Base-by-base conservation (phyloP, 2,888 invertebrate species). In the Luperina nickerlii region DNA sequence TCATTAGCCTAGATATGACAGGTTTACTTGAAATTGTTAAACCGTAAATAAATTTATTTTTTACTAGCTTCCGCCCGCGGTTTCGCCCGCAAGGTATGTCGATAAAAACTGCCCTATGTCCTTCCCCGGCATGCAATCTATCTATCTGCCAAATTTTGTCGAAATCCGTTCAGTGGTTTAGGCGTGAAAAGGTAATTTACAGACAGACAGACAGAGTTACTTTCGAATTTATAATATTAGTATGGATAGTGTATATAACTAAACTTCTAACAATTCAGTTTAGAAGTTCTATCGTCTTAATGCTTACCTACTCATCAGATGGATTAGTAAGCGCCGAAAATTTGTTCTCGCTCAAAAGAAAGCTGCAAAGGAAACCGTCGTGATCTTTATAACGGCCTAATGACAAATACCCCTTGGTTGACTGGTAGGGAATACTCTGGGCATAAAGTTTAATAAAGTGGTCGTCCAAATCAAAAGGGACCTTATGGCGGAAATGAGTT, bases 1-100 rank as follows among this genome's bases (percentile, higher is more conserved):
- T 66, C 20, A 75, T 65, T 81, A 72, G 11, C 82, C 72, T 73
- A 85, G 75, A 73, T 62, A 63, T 38, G n/a, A 42, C 63, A 42
- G 32, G 54, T 70, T 70, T 70, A 42, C 70, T 32, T 48, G 69
- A 79, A 84, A n/a, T 79, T n/a, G 13, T 68, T 75, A 15, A 54
- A n/a, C 15, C 5, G 0, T 45, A 74, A 67, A n/a, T n/a, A 4
- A 42, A 32, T 60, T 60, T 80, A 57, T 67, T 71, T 24, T 54
- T 11, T 38, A n/a, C 32, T 32, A 32, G 32, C 32, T 32, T 32
- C 32, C 32, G 32, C 32, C 32, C 32, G 32, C 32, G 32, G 32
- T 1, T 32, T 32, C 32, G 32, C 32, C 32, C 32, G 32, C 32
- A 1, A 32, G 32, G 0, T 32, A 32, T 32, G 32, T 32, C 32